Evolutionary conservation across 92 coral and sea anemone genomes (phyloP).

Genomic region (Porites lobata): DNA sequence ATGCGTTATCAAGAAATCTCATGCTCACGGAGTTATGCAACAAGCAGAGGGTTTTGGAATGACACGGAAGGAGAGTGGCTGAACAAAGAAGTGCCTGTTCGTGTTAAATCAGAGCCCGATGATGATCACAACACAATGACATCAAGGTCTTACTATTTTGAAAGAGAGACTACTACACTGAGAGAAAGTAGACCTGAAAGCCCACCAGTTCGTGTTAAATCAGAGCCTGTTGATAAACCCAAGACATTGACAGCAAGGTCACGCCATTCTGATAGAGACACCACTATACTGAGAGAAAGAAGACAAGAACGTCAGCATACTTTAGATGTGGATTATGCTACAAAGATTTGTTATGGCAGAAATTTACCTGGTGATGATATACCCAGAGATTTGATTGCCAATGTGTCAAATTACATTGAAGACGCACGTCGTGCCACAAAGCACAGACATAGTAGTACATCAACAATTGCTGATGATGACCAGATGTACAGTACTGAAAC

Average conservation of each 20-base stretch:
- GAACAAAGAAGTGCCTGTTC: not conserved
- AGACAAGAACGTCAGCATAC: not conserved
- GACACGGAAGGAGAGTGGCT: not conserved
- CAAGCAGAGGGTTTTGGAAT: conserved; percentile 10
- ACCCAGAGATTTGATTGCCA: not conserved
- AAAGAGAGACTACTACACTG: not conserved
- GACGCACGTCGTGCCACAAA: not conserved
- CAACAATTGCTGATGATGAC: too few species aligned
- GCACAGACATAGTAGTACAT: not conserved
- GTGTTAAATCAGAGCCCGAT: not conserved
- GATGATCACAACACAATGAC: not conserved
- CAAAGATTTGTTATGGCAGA: not conserved
- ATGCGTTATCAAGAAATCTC: not conserved
- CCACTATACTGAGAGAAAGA: not conserved
- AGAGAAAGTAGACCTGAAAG: not conserved
- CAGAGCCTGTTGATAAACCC: too few species aligned
- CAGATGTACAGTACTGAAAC: not conserved
- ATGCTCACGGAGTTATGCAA: not conserved
- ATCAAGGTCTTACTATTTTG: not conserved
- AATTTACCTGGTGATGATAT: not conserved
- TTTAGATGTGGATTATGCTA: not conserved
- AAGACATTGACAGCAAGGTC: too few species aligned
- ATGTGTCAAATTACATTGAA: not conserved
- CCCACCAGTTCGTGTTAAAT: too few species aligned
- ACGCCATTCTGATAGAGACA: not conserved